Evolutionary conservation across 2,888 invertebrate species (phyloP).

Genomic region (Ophion obscuratus): DNA sequence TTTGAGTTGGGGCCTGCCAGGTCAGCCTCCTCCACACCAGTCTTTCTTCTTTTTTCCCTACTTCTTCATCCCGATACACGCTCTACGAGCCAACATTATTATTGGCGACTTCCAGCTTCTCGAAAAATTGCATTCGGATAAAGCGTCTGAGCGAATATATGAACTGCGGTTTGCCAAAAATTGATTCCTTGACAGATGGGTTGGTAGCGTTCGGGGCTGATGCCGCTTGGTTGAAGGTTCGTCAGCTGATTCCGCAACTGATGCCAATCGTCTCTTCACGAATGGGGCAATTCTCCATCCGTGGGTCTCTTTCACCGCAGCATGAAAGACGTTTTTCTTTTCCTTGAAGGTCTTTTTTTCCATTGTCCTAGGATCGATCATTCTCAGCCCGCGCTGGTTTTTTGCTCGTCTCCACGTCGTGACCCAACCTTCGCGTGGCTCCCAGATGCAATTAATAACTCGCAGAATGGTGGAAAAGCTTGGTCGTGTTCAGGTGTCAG

Average conservation of each 20-base stretch:
- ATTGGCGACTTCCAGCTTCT: not conserved
- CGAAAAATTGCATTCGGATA: not conserved
- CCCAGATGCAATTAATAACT: constrained; percentile 58
- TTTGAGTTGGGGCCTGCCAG: not conserved
- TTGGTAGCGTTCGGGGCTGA: not conserved
- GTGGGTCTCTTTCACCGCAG: not conserved
- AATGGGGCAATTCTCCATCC: not conserved
- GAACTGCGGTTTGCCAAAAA: not conserved
- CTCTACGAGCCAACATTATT: not conserved
- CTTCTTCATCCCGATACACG: not conserved
- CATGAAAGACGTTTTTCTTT: not conserved
- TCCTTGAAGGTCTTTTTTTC: not conserved
- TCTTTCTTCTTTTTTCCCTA: not conserved
- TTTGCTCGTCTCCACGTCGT: constrained; percentile 19
- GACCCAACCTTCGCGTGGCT: not conserved
- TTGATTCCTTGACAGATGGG: not conserved
- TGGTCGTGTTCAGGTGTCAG: constrained; percentile 37
- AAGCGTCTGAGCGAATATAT: not conserved
- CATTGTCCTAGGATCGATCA: constrained; percentile 1
- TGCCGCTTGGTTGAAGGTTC: not conserved
- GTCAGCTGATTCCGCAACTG: not conserved
- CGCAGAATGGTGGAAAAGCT: constrained; percentile 18
- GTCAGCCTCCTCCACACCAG: not conserved
- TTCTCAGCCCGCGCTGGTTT: not conserved
- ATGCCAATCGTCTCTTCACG: not conserved